Conservation (phyloP, 2,113 vertebrate genomes). For the Nannospalax galili region DNA sequence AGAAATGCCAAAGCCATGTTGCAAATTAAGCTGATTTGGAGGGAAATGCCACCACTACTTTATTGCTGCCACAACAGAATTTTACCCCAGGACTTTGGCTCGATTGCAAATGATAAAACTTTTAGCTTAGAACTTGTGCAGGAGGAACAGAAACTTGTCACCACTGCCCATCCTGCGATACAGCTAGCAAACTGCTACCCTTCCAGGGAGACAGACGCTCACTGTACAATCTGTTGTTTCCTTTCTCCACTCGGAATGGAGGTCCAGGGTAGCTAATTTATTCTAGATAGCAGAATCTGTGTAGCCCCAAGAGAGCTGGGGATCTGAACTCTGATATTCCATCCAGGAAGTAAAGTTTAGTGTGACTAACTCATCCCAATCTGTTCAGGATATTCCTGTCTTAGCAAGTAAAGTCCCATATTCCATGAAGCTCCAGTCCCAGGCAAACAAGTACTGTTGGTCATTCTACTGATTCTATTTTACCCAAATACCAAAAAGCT, state of each 20-base stretch:
- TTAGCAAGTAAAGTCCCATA: neutral
- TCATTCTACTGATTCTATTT: neutral
- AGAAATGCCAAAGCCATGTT: conserved; percentile 62
- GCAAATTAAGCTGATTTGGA: conserved; percentile 30
- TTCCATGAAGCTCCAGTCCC: neutral
- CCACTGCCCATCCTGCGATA: neutral
- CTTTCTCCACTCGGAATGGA: neutral
- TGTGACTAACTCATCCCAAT: neutral
- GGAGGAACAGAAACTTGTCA: neutral
- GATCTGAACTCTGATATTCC: neutral
- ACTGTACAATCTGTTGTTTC: neutral
- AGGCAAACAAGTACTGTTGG: neutral
- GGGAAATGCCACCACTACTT: conserved; percentile 12
- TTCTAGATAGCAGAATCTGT: neutral
- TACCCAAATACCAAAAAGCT: neutral
- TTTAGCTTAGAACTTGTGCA: neutral
- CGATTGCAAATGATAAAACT: conserved; percentile 2
- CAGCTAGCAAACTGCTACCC: neutral
- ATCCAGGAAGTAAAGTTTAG: neutral
- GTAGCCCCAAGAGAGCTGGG: neutral
- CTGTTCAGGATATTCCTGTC: neutral
- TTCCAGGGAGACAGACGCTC: neutral
- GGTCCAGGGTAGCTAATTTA: neutral
- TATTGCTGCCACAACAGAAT: neutral
- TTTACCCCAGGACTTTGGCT: neutral